These are phyloP conservation scores for Ylistrum balloti DNA, from an alignment of 1,140 invertebrate species.

Conservation along the genomic window DNA sequence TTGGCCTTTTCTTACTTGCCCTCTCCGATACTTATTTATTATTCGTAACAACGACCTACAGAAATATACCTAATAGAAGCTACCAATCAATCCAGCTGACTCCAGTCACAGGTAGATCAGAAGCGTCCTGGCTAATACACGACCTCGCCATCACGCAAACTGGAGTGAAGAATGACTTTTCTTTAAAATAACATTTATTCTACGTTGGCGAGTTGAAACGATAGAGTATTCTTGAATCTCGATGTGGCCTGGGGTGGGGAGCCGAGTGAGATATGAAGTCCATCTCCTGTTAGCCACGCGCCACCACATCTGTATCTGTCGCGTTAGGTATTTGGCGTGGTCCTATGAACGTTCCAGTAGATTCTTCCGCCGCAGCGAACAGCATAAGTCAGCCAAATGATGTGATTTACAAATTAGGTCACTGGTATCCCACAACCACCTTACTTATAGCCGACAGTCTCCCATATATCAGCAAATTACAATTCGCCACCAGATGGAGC, in stretches of 20 bases:
- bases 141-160: background rate
- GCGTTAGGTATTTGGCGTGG: background rate
- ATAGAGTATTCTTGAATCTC: background rate
- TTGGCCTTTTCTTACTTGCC: background rate
- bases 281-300: background rate
- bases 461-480: too few relatives aligned
- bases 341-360: background rate
- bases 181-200: slow-evolving; percentile 40
- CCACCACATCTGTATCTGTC: background rate
- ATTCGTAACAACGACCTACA: background rate
- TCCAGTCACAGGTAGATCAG: background rate
- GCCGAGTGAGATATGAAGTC: background rate
- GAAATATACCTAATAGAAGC: too few relatives aligned
- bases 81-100: background rate
- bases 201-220: background rate
- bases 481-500: too few relatives aligned
- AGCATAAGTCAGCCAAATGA: slow-evolving; percentile 1
- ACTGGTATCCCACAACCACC: background rate
- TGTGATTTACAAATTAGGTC: background rate
- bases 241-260: background rate
- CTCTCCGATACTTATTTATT: background rate
- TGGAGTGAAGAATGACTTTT: background rate
- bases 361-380: slow-evolving; percentile 10
- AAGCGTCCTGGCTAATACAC: background rate
- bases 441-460: too few relatives aligned